phyloP scores from a whole-genome alignment of 2,797 vertebrate species.

The Graptemys geographica region DNA sequence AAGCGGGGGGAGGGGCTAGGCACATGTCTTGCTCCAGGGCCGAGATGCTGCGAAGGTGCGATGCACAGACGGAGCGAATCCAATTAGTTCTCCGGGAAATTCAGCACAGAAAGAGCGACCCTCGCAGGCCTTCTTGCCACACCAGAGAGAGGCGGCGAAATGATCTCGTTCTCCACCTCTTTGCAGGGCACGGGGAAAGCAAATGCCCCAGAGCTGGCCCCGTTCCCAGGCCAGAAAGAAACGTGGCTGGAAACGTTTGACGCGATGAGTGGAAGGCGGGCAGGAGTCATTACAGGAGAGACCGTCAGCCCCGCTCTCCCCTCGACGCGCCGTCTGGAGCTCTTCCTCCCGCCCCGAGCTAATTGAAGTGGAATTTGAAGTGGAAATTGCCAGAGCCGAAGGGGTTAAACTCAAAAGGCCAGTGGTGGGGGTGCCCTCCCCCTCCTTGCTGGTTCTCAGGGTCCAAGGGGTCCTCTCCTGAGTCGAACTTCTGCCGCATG shows the following conservation, averaged over 20 bases:
- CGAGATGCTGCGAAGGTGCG: background rate
- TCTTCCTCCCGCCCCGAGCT: background rate
- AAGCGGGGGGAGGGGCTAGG: no score
- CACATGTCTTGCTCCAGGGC: background rate
- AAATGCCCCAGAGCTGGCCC: background rate
- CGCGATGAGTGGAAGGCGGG: background rate
- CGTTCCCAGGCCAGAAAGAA: background rate
- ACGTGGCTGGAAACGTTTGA: background rate
- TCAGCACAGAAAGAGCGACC: background rate
- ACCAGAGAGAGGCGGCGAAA: no score
- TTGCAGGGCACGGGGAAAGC: background rate
- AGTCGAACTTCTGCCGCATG: slow-evolving; percentile 90
- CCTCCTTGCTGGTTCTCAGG: slow-evolving; percentile 88
- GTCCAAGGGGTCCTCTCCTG: slow-evolving; percentile 88
- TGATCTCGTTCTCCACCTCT: background rate
- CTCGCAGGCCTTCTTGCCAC: background rate
- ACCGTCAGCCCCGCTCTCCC: background rate
- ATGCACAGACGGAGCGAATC: background rate
- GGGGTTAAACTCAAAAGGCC: slow-evolving; percentile 89
- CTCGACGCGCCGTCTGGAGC: background rate
- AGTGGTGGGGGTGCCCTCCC: slow-evolving; percentile 81
- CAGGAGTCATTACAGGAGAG: background rate
- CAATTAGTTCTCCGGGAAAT: background rate
- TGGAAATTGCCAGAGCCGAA: slow-evolving; percentile 88
- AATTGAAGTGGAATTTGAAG: slow-evolving; percentile 90